These are phyloP conservation scores for Panagrolaimus sp. DNA, from an alignment of 1,140 invertebrate species.

Conservation along the genomic window DNA sequence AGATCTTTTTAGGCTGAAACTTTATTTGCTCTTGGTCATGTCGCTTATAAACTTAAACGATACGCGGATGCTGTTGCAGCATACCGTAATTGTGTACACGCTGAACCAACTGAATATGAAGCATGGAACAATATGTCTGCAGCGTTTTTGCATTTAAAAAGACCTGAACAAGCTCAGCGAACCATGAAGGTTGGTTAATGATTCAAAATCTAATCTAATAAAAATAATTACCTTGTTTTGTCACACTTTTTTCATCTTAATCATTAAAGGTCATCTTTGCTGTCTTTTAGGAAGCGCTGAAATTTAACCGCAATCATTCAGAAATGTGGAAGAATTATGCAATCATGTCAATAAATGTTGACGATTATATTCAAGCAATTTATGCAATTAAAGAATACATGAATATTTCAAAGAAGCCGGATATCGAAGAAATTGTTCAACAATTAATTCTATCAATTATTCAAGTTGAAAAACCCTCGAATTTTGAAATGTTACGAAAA, in stretches of 20 bases:
- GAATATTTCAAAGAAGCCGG: neutral
- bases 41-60: constrained; percentile 72
- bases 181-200: constrained; percentile 2
- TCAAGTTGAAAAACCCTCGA: neutral
- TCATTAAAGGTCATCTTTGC: neutral
- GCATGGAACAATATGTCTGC: constrained; percentile 94
- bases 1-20: constrained; percentile 72
- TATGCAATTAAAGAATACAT: neutral
- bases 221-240: too few species aligned
- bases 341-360: constrained; percentile 5
- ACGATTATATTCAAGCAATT: constrained; percentile 3
- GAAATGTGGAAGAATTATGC: constrained; percentile 82
- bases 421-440: constrained; percentile 13
- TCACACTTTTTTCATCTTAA: neutral
- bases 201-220: too few species aligned
- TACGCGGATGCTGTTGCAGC: constrained; percentile 77
- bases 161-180: constrained; percentile 66
- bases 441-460: neutral
- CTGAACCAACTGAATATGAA: constrained; percentile 79
- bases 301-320: constrained; percentile 87
- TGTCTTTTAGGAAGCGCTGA: constrained; percentile 73
- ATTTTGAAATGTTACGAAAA: neutral
- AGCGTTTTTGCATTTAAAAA: constrained; percentile 77
- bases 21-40: constrained; percentile 79
- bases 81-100: constrained; percentile 76